Evolutionary conservation across 30 jellyfish, hydroid and myxozoan genomes (phyloP), one percentile per base, ranked within the genome.

Genomic region (Pelagia noctiluca): DNA sequence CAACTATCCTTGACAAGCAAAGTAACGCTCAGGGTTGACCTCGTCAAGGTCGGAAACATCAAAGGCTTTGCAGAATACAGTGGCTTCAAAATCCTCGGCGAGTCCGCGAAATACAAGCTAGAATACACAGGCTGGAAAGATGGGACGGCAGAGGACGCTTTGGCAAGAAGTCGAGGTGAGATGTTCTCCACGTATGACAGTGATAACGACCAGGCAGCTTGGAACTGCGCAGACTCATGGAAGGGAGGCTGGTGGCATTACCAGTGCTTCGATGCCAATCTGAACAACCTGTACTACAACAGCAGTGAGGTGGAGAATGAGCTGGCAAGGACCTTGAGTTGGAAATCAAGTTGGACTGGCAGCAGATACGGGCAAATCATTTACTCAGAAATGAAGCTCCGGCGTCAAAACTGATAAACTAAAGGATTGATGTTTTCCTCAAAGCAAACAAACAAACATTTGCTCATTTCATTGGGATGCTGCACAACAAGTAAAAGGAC

Each of bases 161-260:
- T 79, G 62, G 13, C 35, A n/a, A 11, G 25, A 1, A 78, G 65
- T 42, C 63, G 64, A 36, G 52, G 52, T 19, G 64, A 4, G 62
- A 62, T 19, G 35, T 79, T 79, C 34, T 26, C 90, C n/a, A 79
- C 90, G 0, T 32, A 62, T 8, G 90, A 79, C 63, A 69, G 52
- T 10, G 90, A 64, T 31, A 28, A 79, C 0, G 82, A 79, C 64
- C 19, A 50, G 2, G 64, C 36, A 19, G 0, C 0, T 16, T 1
- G 0, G 8, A 82, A 67, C 38, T 82, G 92, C 49, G 92, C 84
- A 5, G 3, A 13, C 10, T 25, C 31, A 1, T 35, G 22, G 25
- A 25, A 11, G 13, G 92, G 92, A 10, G 92, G 70, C 13, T 82
- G 84, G 84, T 82, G 92, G 85, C 63, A 37, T 62, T 1, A 1